Percentiles rank a stretch among this genome's conserved stretches.
Evolutionary conservation across 2,113 vertebrate species (phyloP).

Genomic region (Amia ocellicauda): DNA sequence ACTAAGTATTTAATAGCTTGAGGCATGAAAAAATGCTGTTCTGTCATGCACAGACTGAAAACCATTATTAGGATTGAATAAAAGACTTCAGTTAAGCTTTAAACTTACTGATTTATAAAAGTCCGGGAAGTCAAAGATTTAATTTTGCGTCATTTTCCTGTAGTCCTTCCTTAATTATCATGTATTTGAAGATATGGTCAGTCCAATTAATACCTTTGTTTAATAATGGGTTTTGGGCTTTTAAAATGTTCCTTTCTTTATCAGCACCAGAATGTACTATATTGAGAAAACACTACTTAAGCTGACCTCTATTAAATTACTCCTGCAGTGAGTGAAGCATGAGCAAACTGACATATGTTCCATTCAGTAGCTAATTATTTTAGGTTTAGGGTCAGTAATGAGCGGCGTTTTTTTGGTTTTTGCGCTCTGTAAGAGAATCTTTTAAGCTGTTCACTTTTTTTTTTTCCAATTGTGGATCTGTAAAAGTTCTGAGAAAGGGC

Average conservation of each 20-base stretch:
- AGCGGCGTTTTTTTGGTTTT: background rate
- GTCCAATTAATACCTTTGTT: constrained; percentile 17
- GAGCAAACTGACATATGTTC: background rate
- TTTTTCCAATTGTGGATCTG: background rate
- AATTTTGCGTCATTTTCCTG: constrained; percentile 10
- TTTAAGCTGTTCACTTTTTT: background rate
- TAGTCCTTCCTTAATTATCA: constrained; percentile 12
- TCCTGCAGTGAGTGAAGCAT: constrained; percentile 12
- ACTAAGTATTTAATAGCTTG: too few species aligned
- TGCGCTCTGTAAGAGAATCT: background rate
- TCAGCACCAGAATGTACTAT: background rate
- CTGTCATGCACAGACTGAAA: background rate
- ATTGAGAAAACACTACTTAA: constrained; percentile 10
- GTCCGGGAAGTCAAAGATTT: constrained; percentile 20
- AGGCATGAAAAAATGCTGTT: background rate
- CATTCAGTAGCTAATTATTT: background rate
- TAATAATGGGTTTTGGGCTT: constrained; percentile 5
- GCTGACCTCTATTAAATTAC: constrained; percentile 31
- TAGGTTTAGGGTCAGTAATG: background rate
- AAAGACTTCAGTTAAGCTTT: constrained; percentile 10
- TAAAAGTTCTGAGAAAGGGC: background rate
- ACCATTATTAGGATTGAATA: constrained; percentile 4
- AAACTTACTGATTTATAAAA: constrained; percentile 20
- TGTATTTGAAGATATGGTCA: constrained; percentile 15
- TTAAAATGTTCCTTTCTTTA: constrained; percentile 8